phyloP scores from a whole-genome alignment of 2,113 vertebrate species.

The Pedetes capensis region DNA sequence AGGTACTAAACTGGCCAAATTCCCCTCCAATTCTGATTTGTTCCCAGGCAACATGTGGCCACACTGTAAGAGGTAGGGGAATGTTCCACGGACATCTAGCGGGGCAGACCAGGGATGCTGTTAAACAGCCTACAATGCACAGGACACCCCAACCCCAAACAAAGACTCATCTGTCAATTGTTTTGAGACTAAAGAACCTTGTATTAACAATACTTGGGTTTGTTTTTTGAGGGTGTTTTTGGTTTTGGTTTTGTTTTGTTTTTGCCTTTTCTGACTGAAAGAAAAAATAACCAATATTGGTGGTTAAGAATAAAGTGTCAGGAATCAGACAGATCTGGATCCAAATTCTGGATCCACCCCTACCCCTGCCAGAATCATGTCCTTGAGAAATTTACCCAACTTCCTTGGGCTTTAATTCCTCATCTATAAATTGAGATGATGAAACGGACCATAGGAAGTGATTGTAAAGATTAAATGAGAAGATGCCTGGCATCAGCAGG shows the following conservation, averaged over 20 bases:
- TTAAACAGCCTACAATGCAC: background rate
- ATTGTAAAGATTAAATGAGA: background rate
- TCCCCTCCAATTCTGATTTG: background rate
- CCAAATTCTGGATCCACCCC: background rate
- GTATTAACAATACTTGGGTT: background rate
- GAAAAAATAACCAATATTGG: background rate
- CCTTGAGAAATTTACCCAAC: background rate
- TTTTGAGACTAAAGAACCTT: background rate
- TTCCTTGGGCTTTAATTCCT: background rate
- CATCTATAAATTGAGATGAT: background rate
- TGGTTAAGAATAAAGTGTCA: background rate
- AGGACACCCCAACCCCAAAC: background rate
- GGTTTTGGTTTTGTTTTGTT: background rate
- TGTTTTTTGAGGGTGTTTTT: too few species aligned
- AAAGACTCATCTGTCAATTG: background rate
- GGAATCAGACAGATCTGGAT: background rate
- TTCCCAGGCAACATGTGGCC: background rate
- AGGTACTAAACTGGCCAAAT: background rate
- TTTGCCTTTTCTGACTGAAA: background rate
- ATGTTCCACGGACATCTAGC: background rate
- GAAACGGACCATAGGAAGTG: background rate
- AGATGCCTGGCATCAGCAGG: background rate
- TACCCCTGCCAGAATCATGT: background rate
- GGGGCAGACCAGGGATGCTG: background rate
- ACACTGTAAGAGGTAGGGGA: accelerated